Percentiles rank a stretch among this genome's conserved stretches.
Evolutionary conservation across 1,140 invertebrate species (phyloP).

Genomic region (Drosophila parabipectinata): DNA sequence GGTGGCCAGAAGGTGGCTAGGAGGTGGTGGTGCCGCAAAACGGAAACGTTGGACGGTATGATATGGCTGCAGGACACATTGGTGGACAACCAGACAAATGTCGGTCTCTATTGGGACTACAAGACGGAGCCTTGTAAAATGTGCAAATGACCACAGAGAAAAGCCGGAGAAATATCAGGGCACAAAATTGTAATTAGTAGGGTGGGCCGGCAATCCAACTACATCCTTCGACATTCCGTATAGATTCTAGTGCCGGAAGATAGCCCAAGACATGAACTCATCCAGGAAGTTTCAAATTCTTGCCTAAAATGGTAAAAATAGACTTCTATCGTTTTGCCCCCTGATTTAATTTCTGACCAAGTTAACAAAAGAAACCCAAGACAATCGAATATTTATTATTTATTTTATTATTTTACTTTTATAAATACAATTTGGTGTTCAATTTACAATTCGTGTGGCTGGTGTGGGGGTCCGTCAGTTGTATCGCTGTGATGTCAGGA

Average conservation of each 20-base stretch:
- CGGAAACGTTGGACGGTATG: slow-evolving; percentile 24
- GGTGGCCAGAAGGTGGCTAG: too few species aligned
- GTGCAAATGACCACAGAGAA: slow-evolving; percentile 56
- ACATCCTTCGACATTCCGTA: slow-evolving; percentile 11
- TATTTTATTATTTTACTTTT: slow-evolving; percentile 36
- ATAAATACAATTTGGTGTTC: slow-evolving; percentile 71
- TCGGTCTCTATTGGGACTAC: slow-evolving; percentile 47
- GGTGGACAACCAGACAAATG: slow-evolving; percentile 53
- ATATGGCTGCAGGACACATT: slow-evolving; percentile 39
- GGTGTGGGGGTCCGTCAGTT: slow-evolving; percentile 13
- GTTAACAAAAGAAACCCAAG: neutral
- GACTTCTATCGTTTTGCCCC: neutral
- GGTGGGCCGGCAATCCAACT: neutral
- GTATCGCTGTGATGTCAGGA: slow-evolving; percentile 55
- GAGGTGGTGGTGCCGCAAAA: neutral
- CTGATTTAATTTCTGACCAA: neutral
- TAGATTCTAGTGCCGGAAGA: slow-evolving; percentile 13
- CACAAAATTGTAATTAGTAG: slow-evolving; percentile 52
- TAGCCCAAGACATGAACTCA: neutral
- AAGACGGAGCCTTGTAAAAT: slow-evolving; percentile 57
- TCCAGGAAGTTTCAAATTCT: neutral
- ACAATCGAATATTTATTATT: slow-evolving; percentile 30
- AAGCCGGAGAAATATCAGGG: slow-evolving; percentile 37
- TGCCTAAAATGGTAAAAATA: neutral
- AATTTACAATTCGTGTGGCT: slow-evolving; percentile 58